Conservation (phyloP, 2,113 vertebrate genomes). For the Pyxicephalus adspersus region DNA sequence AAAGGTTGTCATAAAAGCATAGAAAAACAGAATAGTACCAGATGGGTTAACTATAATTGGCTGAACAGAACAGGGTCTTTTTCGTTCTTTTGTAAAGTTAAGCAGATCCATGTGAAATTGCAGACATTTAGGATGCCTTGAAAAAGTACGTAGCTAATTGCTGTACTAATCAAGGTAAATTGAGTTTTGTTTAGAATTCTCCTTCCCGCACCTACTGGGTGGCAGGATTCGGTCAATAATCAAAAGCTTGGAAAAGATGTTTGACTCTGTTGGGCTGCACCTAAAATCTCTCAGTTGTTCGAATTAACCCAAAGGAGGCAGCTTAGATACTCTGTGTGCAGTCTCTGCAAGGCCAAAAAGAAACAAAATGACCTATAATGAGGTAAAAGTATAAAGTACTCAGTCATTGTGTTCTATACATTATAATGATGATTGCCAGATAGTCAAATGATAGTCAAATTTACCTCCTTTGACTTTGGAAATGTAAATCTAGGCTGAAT, state of each 20-base stretch:
- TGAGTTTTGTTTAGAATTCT: slow-evolving; percentile 42
- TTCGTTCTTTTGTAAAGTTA: not conserved
- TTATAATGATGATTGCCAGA: too few species aligned
- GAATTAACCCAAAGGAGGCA: slow-evolving; percentile 13
- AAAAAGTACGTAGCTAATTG: slow-evolving; percentile 42
- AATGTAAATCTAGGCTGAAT: too few species aligned
- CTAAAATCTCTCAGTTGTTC: not conserved
- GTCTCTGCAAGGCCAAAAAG: not conserved
- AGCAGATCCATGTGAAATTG: slow-evolving; percentile 19
- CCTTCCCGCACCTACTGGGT: slow-evolving; percentile 29
- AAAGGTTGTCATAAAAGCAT: too few species aligned
- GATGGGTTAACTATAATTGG: not conserved
- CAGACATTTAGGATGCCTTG: slow-evolving; percentile 10
- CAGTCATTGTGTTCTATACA: too few species aligned
- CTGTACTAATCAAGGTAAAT: slow-evolving; percentile 48
- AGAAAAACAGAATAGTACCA: not conserved
- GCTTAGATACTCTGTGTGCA: not conserved
- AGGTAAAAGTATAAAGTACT: too few species aligned
- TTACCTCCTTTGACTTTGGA: too few species aligned
- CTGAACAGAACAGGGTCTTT: not conserved
- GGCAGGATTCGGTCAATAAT: slow-evolving; percentile 41
- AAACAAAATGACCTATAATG: too few species aligned
- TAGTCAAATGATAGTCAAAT: too few species aligned
- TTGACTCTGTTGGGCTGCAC: slow-evolving; percentile 21
- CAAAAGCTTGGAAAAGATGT: slow-evolving; percentile 7